Base-by-base conservation (phyloP, 1,140 invertebrate species). In the Drosophila ironensis region DNA sequence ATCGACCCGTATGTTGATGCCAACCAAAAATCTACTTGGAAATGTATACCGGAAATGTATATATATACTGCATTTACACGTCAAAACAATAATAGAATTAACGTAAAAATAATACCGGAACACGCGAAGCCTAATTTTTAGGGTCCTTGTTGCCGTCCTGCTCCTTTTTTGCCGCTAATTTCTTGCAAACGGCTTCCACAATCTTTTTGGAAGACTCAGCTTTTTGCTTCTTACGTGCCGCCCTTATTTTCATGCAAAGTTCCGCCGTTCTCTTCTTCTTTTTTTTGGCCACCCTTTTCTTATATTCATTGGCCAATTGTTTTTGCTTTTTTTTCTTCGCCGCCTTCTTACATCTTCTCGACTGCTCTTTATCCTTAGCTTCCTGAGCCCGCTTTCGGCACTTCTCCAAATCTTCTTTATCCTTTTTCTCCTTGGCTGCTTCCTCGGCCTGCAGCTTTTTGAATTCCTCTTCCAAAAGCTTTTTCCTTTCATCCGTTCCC, bases 171-270 rank as follows among this genome's bases (percentile, higher is more conserved):
- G 5, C 8, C 14, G 14, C 4, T 41, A 60, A 1, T 8, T 25
- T 60, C 30, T 60, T 42, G 25, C 56, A 57, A 1, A 57, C 14
- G 0, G 25, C n/a, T 2, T 57, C 5, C 2, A 42, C 3, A 11
- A 24, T 7, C 4, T 4, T 19, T 1, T 57, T 16, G 8, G 12
- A 12, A n/a, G 25, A 6, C 17, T 24, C n/a, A 2, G n/a, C 37
- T 0, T n/a, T 7, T n/a, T 9, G 17, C 11, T 54, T 5, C 1
- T 7, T 7, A 2, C n/a, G 2, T 6, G 17, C 35, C 14, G 38
- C 9, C 14, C 8, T 4, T 3, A 60, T 8, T 19, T 41, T 48
- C 7, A 33, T 48, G 11, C 42, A 61, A 6, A 24, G 5, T n/a
- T 41, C 11, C 16, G 16, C 25, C 4, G 33, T 17, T 8, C 3